Conservation (phyloP, 2,113 vertebrate species). For the Pica pica region DNA sequence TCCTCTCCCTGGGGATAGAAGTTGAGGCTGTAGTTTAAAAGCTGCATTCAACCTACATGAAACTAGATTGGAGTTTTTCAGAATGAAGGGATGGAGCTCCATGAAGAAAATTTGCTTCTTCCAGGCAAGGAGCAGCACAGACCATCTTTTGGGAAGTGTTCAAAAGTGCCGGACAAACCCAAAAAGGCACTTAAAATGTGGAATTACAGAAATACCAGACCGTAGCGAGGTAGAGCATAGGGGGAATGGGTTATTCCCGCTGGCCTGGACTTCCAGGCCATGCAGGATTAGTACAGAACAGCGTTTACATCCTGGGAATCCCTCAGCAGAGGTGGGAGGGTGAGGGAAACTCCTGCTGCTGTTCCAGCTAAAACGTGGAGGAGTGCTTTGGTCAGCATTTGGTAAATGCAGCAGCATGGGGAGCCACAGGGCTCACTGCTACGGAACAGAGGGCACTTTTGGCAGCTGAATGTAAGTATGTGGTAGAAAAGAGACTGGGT, state of each 20-base stretch:
- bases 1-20: neutral
- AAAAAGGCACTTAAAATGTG: neutral
- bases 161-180: neutral
- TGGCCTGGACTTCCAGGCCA: neutral
- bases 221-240: fast-evolving
- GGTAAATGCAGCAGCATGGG: fast-evolving
- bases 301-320: fast-evolving
- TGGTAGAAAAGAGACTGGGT: neutral
- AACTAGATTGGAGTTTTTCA: neutral
- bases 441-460: fast-evolving
- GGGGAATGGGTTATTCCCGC: neutral
- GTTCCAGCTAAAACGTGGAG: neutral
- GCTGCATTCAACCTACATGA: neutral
- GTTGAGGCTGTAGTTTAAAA: neutral
- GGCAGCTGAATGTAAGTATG: neutral
- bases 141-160: neutral
- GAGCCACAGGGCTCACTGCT: neutral
- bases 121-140: neutral
- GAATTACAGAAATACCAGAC: neutral
- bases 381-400: neutral
- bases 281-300: too few relatives aligned
- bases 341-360: neutral
- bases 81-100: neutral
- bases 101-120: neutral
- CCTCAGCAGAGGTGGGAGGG: neutral